Evolutionary conservation across 2,797 vertebrate genomes (phyloP), one percentile per base, ranked within the genome.

Genomic region (Rhabdomys pumilio): DNA sequence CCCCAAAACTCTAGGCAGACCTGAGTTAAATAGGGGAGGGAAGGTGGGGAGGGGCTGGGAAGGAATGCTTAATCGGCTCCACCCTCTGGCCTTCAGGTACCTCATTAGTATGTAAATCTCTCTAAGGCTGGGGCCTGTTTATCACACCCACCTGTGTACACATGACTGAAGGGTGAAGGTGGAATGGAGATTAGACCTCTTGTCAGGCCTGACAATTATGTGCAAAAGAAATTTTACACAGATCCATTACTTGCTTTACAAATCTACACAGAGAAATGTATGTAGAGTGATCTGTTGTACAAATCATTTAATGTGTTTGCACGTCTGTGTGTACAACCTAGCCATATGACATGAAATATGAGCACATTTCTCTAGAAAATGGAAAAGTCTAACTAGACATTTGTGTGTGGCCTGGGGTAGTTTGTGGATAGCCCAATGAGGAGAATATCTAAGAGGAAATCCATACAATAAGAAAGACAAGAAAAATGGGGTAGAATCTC

Each of bases 221-320:
- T 67, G 50, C 24, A 72, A 69, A 91, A 81, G 24, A 81, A 72
- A 69, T 41, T 69, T 57, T 31, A 12, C 26, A 69, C n/a, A 55
- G 89, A 82, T 67, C 2, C 67, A 67, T 57, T 67, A 31, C 19
- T 77, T 0, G 69, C n/a, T 72, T 3, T 84, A 67, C 75, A 90
- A 89, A 91, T 31, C 34, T 26, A 34, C 72, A 89, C 76, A 38
- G 15, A 55, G 24, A 65, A 38, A 4, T 72, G n/a, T 29, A 6
- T 61, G 93, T 81, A 53, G 76, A 72, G 87, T 88, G 20, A 63
- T 44, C 80, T 80, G 59, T 90, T 44, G 69, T 80, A 53, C 22
- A n/a, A n/a, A 17, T 13, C 22, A 26, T 77, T n/a, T 26, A 55
- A 61, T 69, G 26, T 90, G 34, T 85, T 84, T 61, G 31, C 6